These are phyloP conservation scores for Lycorma delicatula DNA, from an alignment of 1,140 invertebrate species.

Conservation along the genomic window DNA sequence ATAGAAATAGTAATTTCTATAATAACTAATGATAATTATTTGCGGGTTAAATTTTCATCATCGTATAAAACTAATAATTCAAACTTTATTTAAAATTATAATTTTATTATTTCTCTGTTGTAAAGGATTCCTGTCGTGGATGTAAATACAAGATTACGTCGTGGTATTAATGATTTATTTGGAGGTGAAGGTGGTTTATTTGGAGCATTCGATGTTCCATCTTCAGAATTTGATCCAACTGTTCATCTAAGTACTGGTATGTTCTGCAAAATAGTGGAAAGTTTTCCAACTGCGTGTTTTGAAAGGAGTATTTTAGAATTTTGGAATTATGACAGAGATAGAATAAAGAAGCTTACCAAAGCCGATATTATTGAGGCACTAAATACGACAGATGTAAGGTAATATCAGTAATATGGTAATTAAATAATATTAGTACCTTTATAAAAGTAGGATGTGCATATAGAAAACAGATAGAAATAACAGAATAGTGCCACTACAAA, in stretches of 20 bases:
- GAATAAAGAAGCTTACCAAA: conserved; percentile 46
- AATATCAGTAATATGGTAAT: conserved; percentile 14
- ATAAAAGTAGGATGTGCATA: too few species aligned
- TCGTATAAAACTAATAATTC: too few species aligned
- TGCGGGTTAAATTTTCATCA: too few species aligned
- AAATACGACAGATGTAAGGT: conserved; percentile 45
- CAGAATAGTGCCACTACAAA: too few species aligned
- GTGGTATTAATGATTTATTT: too few species aligned
- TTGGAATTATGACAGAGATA: conserved; percentile 51
- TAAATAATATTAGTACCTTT: background rate
- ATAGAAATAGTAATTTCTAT: too few species aligned
- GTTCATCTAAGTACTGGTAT: conserved; percentile 42
- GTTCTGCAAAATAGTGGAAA: conserved; percentile 50
- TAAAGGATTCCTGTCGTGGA: too few species aligned
- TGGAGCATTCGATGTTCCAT: background rate
- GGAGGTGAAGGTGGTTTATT: background rate
- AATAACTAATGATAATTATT: too few species aligned
- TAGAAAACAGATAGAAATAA: too few species aligned
- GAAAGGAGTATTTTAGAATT: conserved; percentile 58
- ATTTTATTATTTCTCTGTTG: too few species aligned
- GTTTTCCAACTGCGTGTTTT: conserved; percentile 48
- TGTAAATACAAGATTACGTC: too few species aligned
- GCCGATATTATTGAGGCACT: conserved; percentile 52
- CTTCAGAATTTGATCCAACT: conserved; percentile 41
- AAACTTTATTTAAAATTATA: too few species aligned